phyloP scores from a whole-genome alignment of 37 sponge, comb jelly and placozoan genomes.

The Ephydatia muelleri region DNA sequence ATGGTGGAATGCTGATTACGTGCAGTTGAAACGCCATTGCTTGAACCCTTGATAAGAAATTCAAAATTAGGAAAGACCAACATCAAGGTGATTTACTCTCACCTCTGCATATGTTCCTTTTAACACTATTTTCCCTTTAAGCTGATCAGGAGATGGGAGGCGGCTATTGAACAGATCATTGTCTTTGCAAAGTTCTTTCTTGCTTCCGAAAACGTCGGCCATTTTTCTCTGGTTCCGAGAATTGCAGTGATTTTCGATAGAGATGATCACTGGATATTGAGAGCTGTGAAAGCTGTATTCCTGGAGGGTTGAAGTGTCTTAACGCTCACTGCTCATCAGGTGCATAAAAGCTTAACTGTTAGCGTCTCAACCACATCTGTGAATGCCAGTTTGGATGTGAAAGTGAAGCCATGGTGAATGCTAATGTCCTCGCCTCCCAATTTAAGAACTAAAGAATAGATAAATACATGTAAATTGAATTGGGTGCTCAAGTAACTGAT shows the following conservation, averaged over 20 bases:
- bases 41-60: too few relatives aligned
- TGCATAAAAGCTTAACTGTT: constrained; percentile 25
- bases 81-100: too few relatives aligned
- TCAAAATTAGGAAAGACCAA: too few relatives aligned
- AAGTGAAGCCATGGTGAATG: constrained; percentile 89
- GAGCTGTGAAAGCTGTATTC: constrained; percentile 74
- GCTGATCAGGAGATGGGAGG: constrained; percentile 70
- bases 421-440: constrained; percentile 60
- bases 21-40: too few relatives aligned
- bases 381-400: constrained; percentile 78
- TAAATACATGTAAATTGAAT: too few relatives aligned
- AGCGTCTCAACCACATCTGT: constrained; percentile 81
- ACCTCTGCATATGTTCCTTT: constrained; percentile 42
- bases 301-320: constrained; percentile 7
- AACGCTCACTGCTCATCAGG: too few relatives aligned
- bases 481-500: too few relatives aligned
- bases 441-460: not conserved
- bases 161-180: not conserved
- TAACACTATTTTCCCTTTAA: constrained; percentile 73
- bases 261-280: constrained; percentile 73
- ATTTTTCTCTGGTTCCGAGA: constrained; percentile 47
- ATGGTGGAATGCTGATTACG: too few relatives aligned
- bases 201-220: constrained; percentile 48
- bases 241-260: constrained; percentile 84
- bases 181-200: too few relatives aligned